These are phyloP conservation scores for Amiota minor DNA, from an alignment of 2,888 invertebrate species.

Conservation along the genomic window DNA sequence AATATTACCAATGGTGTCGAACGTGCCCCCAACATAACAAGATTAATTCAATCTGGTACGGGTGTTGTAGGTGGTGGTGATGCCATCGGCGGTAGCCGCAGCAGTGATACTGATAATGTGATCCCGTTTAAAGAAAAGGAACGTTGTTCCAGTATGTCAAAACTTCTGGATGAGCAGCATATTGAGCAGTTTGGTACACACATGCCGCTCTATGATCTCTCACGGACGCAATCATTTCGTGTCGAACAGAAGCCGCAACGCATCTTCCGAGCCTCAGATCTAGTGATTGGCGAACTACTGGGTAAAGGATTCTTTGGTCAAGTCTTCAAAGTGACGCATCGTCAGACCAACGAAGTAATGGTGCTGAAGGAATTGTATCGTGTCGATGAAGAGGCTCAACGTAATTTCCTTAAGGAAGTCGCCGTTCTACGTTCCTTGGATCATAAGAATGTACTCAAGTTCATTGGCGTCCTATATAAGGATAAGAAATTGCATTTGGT, in stretches of 20 bases:
- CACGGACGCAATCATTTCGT: constrained; percentile 90
- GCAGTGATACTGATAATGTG: not conserved
- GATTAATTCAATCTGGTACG: not conserved
- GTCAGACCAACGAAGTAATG: constrained; percentile 93
- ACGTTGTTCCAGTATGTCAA: constrained; percentile 88
- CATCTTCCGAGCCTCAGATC: constrained; percentile 92
- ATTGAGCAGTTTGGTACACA: constrained; percentile 64
- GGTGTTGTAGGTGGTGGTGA: not conserved
- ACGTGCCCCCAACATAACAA: not conserved
- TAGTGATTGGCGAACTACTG: constrained; percentile 89
- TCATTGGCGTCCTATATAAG: constrained; percentile 94
- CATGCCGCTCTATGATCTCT: constrained; percentile 79
- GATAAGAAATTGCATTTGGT: constrained; percentile 92
- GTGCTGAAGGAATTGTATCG: constrained; percentile 94
- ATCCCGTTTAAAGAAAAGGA: constrained; percentile 81
- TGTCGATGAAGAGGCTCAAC: constrained; percentile 94
- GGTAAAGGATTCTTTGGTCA: constrained; percentile 97
- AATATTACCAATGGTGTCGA: constrained; percentile 32
- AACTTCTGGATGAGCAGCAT: constrained; percentile 83
- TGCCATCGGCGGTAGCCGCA: not conserved
- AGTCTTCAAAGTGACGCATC: constrained; percentile 92
- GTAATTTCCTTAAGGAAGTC: constrained; percentile 95
- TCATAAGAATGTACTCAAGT: constrained; percentile 91
- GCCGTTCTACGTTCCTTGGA: constrained; percentile 91
- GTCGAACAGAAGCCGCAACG: constrained; percentile 77